Evolutionary conservation across 2,797 vertebrate species (phyloP).

Genomic region (Philypnodon macrostomus): DNA sequence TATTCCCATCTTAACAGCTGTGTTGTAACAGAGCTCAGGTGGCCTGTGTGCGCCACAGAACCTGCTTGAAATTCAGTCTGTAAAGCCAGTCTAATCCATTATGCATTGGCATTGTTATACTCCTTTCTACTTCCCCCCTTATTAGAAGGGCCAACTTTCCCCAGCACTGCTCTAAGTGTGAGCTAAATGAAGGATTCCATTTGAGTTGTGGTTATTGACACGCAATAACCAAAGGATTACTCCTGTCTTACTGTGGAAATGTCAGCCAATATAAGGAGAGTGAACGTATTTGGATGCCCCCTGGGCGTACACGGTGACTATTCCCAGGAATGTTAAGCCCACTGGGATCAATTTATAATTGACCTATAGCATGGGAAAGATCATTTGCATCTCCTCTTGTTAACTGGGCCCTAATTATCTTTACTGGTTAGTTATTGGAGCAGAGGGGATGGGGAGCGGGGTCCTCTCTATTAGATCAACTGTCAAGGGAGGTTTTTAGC

Average conservation of each 20-base stretch:
- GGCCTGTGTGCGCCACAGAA: constrained; percentile 36
- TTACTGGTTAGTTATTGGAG: constrained; percentile 74
- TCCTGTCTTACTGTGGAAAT: constrained; percentile 58
- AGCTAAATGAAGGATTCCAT: constrained; percentile 62
- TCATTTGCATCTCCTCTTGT: constrained; percentile 68
- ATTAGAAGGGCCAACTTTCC: constrained; percentile 61
- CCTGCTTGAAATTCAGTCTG: constrained; percentile 65
- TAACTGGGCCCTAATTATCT: constrained; percentile 78
- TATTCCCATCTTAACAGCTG: constrained; percentile 67
- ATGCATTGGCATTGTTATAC: constrained; percentile 68
- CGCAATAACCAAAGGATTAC: constrained; percentile 65
- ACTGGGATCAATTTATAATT: constrained; percentile 76
- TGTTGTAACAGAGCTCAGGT: constrained; percentile 64
- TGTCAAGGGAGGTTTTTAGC: constrained; percentile 74
- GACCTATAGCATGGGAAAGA: constrained; percentile 64
- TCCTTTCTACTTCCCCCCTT: constrained; percentile 49
- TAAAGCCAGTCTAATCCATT: constrained; percentile 67
- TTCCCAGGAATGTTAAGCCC: constrained; percentile 59
- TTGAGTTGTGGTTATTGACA: constrained; percentile 66
- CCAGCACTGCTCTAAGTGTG: constrained; percentile 44
- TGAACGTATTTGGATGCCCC: constrained; percentile 45
- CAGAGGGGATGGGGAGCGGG: constrained; percentile 58
- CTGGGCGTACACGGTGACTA: constrained; percentile 45
- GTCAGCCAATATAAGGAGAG: constrained; percentile 52
- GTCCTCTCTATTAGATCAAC: constrained; percentile 73